Conservation (phyloP, 2,888 invertebrate species). For the Nineta flava region DNA sequence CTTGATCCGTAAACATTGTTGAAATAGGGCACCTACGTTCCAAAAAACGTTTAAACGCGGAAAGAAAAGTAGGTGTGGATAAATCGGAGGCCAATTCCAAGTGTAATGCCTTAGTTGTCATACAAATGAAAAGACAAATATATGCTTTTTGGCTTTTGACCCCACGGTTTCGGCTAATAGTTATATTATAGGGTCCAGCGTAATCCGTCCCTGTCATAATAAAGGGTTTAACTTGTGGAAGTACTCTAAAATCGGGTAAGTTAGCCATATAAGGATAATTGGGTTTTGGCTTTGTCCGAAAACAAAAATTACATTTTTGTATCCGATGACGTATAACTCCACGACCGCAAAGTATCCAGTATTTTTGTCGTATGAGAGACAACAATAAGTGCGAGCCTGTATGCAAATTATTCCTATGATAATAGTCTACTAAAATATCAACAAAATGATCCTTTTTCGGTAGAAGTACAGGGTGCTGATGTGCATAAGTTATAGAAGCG, state of each 20-base stretch:
- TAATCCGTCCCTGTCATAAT: neutral
- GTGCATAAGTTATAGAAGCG: slow-evolving; percentile 4
- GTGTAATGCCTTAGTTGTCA: slow-evolving; percentile 15
- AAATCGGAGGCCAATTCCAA: slow-evolving; percentile 14
- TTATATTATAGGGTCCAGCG: neutral
- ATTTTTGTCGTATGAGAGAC: slow-evolving; percentile 12
- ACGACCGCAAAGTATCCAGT: slow-evolving; percentile 13
- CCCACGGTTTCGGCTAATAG: slow-evolving; percentile 3
- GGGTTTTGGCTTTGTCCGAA: neutral
- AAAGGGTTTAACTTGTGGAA: neutral
- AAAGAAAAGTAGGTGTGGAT: slow-evolving; percentile 12
- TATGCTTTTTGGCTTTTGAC: slow-evolving; percentile 13
- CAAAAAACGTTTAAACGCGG: slow-evolving; percentile 14
- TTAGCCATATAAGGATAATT: neutral
- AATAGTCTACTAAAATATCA: slow-evolving; percentile 11
- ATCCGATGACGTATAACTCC: no score
- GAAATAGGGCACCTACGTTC: slow-evolving; percentile 13
- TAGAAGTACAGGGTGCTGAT: slow-evolving; percentile 9
- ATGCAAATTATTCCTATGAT: slow-evolving; percentile 11
- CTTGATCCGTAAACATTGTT: slow-evolving; percentile 16
- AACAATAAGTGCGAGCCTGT: slow-evolving; percentile 11
- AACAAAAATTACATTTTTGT: no score
- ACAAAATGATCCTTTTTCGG: slow-evolving; percentile 7
- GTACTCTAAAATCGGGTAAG: neutral
- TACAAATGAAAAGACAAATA: slow-evolving; percentile 14